Evolutionary conservation across 53 echinoderm and acorn worm genomes (phyloP), one percentile per base, ranked within the genome.

Genomic region (Zoroaster sp.): DNA sequence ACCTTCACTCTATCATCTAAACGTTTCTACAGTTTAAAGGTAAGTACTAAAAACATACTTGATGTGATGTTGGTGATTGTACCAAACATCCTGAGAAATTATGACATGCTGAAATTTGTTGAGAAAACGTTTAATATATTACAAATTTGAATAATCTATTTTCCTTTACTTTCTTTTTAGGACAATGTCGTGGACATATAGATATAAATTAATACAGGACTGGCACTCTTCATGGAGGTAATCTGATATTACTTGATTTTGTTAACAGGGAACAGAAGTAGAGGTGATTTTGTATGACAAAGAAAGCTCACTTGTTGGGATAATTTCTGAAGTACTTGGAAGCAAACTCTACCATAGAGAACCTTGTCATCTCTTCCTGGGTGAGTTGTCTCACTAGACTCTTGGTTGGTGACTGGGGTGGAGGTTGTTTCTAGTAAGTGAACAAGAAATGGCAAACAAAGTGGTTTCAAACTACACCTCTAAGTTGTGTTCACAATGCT

Each of bases 271-370:
- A 69, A 69, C 3, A 0, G 18, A 0, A 51, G 4, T 51, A 46
- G 1, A 12, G 2, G 0, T 4, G n/a, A 15, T 1, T 30, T 47
- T 41, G 0, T 44, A 31, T 30, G 15, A n/a, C 2, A 7, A 59
- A 79, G 4, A 45, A 4, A 6, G 77, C 93, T 91, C 76, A 96
- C 95, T 95, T 94, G 75, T 91, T 82, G 25, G 81, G 94, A 40
- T 88, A 42, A 17, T 93, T 93, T 38, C 98, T 81, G 92, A 97
- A 97, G 83, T 95, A 91, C 54, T 91, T 92, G 87, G 83, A 89
- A 10, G 98, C 98, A 96, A 97, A 97, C 80, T 97, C 98, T 63
- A 87, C 72, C 98, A 97, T 97, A 32, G 98, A 95, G 52, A 80
- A 95, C n/a, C 80, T 69, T 14, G 86, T 82, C 4, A 77, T n/a